Conservation (phyloP, 2,888 invertebrate species). For the Cephus pygmeus region DNA sequence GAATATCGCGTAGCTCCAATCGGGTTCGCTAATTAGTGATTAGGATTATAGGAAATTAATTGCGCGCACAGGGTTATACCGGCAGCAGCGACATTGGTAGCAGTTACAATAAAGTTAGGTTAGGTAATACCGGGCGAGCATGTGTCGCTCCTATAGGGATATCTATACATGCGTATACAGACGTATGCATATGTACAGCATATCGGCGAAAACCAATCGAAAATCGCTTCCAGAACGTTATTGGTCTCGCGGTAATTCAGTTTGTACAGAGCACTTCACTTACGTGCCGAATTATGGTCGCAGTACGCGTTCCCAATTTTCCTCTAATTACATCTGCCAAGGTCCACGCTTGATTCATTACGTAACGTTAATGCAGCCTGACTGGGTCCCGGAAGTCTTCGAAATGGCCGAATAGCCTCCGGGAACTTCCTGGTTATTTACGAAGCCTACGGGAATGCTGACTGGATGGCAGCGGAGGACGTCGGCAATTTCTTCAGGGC, state of each 20-base stretch:
- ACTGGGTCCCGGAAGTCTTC: too few species aligned
- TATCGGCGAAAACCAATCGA: constrained; percentile 43
- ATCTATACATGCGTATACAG: constrained; percentile 23
- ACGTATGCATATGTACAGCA: constrained; percentile 14
- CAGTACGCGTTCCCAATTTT: constrained; percentile 31
- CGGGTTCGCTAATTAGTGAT: constrained; percentile 54
- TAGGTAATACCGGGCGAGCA: constrained; percentile 36
- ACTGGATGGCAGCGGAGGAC: too few species aligned
- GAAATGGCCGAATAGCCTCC: too few species aligned
- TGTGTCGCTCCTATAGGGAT: constrained; percentile 28
- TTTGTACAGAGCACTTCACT: constrained; percentile 39
- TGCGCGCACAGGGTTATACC: constrained; percentile 30
- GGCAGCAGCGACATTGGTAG: constrained; percentile 13
- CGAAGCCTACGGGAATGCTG: too few species aligned
- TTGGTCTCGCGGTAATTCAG: constrained; percentile 47
- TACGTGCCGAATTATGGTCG: constrained; percentile 15
- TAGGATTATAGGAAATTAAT: constrained; percentile 63
- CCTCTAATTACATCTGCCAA: constrained; percentile 43
- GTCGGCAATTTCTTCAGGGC: too few species aligned
- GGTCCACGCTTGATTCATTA: constrained; percentile 33
- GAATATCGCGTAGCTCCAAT: constrained; percentile 21
- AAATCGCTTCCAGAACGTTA: constrained; percentile 40
- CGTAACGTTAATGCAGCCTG: constrained; percentile 3
- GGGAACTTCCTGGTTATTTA: too few species aligned
- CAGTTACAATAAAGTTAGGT: constrained; percentile 47